Base-by-base conservation (phyloP, 2,113 vertebrate genomes). In the Takifugu flavidus region DNA sequence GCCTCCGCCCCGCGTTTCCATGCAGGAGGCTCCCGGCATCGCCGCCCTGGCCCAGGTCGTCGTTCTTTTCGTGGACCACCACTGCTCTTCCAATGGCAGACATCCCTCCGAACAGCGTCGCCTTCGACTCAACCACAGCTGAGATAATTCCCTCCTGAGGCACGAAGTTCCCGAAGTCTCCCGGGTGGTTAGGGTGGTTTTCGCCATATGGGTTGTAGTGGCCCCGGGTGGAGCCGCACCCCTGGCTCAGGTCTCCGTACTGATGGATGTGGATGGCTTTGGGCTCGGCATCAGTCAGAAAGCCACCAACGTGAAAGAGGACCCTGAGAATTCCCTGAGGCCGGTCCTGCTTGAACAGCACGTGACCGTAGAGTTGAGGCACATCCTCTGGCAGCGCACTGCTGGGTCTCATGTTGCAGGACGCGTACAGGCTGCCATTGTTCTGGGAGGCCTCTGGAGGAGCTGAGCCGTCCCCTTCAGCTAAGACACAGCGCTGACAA, bases 121-220 rank as follows among this genome's bases (percentile, higher is more conserved):
- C 93, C 0, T 14, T 45, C 1, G 92, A 88, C 1, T 88, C 70
- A 0, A 69, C 0, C 64, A 74, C 72, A 29, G 76, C 78, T 31
- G 53, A 75, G 61, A 99, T 88, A 70, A 79, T 91, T 34, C 94
- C 94, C 1, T 90, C 74, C 34, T 79, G 85, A 15, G 92, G 75
- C 0, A 44, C 26, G 75, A 98, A 98, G 89, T 99, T 97, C 25
- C 94, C 94, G 2, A 98, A 98, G 84, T 99, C 97, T 28, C 97
- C 96, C 0, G 95, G 96, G 80, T 98, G 97, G 0, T 59, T 44
- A 1, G 95, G 96, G 59, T 98, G 97, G 42, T 82, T 45, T 10
- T 89, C 88, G 0, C 12, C 26, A 15, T 67, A 34, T 0, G 97
- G 96, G 76, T 98, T 97, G 66, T 93, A 99, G 84, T 98, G 96